Evolutionary conservation across 2,888 invertebrate species (phyloP).

Genomic region (Cantharis lateralis): DNA sequence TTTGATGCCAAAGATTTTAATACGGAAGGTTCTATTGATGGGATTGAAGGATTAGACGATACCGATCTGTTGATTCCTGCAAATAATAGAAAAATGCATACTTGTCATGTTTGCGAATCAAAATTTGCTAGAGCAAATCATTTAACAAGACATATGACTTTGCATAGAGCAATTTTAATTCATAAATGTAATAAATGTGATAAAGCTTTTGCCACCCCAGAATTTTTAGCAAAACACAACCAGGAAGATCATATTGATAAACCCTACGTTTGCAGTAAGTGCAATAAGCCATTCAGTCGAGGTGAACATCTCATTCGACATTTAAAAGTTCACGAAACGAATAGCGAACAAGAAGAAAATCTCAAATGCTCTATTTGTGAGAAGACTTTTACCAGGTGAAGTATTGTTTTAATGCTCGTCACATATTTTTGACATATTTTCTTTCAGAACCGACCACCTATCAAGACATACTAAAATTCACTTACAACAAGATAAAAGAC

Average conservation of each 20-base stretch:
- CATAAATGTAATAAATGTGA: conserved; percentile 54
- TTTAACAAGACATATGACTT: conserved; percentile 54
- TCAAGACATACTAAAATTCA: conserved; percentile 69
- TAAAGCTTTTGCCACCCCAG: conserved; percentile 52
- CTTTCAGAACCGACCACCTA: conserved; percentile 65
- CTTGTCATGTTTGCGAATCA: conserved; percentile 53
- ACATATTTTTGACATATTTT: conserved; percentile 52
- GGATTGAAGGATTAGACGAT: conserved; percentile 27
- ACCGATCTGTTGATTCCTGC: conserved; percentile 33
- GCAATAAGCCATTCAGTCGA: conserved; percentile 53
- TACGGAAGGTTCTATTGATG: conserved; percentile 16
- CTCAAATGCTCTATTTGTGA: conserved; percentile 55
- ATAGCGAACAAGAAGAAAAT: conserved; percentile 41
- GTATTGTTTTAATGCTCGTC: conserved; percentile 61
- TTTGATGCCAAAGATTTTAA: conserved; percentile 17
- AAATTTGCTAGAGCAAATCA: conserved; percentile 52
- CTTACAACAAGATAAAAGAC: conserved; percentile 54
- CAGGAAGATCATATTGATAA: conserved; percentile 55
- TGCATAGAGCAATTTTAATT: conserved; percentile 51
- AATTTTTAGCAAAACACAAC: conserved; percentile 50
- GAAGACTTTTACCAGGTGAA: conserved; percentile 50
- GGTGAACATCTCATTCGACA: conserved; percentile 56
- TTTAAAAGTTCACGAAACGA: conserved; percentile 51
- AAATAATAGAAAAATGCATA: conserved; percentile 44
- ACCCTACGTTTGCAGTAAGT: conserved; percentile 54